These are phyloP conservation scores for Meloidogyne chitwoodi DNA, from an alignment of 1,140 invertebrate genomes.

Conservation along the genomic window DNA sequence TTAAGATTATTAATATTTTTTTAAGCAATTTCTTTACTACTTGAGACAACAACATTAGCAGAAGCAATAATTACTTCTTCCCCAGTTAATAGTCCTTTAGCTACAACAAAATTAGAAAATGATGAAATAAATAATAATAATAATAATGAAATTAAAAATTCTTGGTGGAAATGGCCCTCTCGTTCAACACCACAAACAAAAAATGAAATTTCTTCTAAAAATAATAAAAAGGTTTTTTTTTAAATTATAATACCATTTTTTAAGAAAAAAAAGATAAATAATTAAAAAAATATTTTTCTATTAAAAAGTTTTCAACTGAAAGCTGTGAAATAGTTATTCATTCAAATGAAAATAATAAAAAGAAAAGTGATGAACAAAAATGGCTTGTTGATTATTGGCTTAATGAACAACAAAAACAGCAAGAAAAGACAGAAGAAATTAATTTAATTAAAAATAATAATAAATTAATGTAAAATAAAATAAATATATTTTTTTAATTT, in stretches of 20 bases:
- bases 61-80: neutral
- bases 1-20: too few relatives aligned
- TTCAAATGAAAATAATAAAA: neutral
- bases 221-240: neutral
- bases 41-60: neutral
- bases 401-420: constrained; percentile 4
- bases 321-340: too few relatives aligned
- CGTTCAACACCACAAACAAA: neutral
- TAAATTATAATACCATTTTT: too few relatives aligned
- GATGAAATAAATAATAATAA: neutral
- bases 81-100: neutral
- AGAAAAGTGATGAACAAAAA: constrained; percentile 6
- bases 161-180: neutral
- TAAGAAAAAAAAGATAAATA: neutral
- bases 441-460: neutral
- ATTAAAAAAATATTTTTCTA: neutral
- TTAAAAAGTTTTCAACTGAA: neutral
- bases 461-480: neutral
- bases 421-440: neutral
- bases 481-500: too few relatives aligned
- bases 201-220: neutral
- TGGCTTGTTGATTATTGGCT: constrained; percentile 23
- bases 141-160: neutral
- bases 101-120: neutral
- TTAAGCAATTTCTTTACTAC: neutral